These are phyloP conservation scores for Ceratitis capitata DNA, from an alignment of 1,140 invertebrate species.

Conservation along the genomic window DNA sequence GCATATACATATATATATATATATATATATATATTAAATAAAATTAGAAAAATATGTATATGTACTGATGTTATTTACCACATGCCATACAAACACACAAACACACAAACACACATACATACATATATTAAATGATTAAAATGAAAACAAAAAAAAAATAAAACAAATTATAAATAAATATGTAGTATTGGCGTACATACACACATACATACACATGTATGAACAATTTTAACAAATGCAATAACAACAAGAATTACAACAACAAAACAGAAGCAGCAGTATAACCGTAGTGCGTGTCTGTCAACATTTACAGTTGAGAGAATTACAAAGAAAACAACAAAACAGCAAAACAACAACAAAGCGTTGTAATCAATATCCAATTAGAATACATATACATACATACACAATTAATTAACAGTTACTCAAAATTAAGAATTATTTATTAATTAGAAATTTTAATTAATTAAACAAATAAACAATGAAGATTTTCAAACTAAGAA, in stretches of 20 bases:
- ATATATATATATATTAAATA: background rate
- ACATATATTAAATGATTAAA: too few species aligned
- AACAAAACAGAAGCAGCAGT: too few species aligned
- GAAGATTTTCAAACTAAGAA: conserved; percentile 27
- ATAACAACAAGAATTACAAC: background rate
- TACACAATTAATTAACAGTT: conserved; percentile 27
- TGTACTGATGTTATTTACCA: too few species aligned
- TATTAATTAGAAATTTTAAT: conserved; percentile 36
- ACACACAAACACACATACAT: too few species aligned
- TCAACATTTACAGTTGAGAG: too few species aligned
- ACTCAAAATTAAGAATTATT: conserved; percentile 36
- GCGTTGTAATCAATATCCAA: background rate
- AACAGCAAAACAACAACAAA: background rate
- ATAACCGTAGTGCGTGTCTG: too few species aligned
- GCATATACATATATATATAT: background rate
- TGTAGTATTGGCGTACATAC: background rate
- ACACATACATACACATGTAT: background rate
- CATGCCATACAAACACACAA: too few species aligned
- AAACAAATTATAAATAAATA: background rate
- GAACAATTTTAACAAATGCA: conserved; percentile 5
- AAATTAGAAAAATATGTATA: background rate
- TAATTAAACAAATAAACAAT: conserved; percentile 35
- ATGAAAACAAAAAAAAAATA: too few species aligned
- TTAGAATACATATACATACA: background rate
- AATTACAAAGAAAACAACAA: too few species aligned